Evolutionary conservation across 2,113 vertebrate species (phyloP), one percentile per base, ranked within the genome.

Genomic region (Hystrix cristata): DNA sequence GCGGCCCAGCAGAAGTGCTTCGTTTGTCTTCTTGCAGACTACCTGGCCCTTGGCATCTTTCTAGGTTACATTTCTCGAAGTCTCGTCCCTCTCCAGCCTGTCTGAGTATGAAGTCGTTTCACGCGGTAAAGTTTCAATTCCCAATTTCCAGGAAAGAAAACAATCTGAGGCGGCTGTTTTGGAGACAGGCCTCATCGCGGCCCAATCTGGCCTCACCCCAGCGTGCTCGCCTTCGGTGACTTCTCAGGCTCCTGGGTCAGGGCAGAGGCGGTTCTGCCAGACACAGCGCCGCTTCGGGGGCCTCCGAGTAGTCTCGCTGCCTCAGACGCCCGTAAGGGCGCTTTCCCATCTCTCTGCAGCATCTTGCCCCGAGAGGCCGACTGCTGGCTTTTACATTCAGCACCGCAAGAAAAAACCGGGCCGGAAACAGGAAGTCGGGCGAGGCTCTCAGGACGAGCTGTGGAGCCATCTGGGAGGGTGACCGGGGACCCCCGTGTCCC

Each of bases 211-310:
- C 72, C 12, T 27, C 72, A 23, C 10, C 5, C 43, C 27, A 43
- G 10, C 6, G 71, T 46, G 38, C 18, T 46, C 38, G 71, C 38
- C 43, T 46, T 74, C 38, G 0, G 71, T 25, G 38, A 27, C 23
- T 74, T 74, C 71, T 29, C 14, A 64, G 38, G n/a, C n/a, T 78
- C 80, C 80, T 86, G 18, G 90, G n/a, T 96, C 79, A 90, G 57
- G 18, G 82, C 64, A 19, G n/a, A 15, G 62, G 86, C 5, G 34
- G 55, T 71, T n/a, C 18, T 21, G 34, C 23, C 71, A 94, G n/a
- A 87, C 13, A 29, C 23, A 65, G 38, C 51, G 15, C 57, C 91
- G 51, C 27, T 53, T 88, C 60, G 5, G 51, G 51, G 48, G 85
- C 64, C 27, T 89, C n/a, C 57, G 51, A 85, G 57, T 84, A 69